Evolutionary conservation across 2,113 vertebrate genomes (phyloP).

Genomic region (Origma solitaria): DNA sequence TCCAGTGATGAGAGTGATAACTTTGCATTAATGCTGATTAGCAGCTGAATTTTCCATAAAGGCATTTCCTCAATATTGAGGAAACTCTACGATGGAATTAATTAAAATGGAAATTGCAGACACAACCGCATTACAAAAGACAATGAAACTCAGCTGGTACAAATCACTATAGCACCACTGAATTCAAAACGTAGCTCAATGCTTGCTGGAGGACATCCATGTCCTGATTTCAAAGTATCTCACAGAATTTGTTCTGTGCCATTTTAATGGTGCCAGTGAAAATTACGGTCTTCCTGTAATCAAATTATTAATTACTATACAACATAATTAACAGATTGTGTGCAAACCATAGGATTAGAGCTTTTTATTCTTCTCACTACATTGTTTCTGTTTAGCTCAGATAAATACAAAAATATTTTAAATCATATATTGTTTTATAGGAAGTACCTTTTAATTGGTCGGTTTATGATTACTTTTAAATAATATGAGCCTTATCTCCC

Average conservation of each 20-base stretch:
- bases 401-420: neutral
- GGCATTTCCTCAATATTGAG: fast-evolving
- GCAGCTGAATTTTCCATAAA: slow-evolving; percentile 10
- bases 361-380: neutral
- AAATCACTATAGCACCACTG: neutral
- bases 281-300: neutral
- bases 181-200: neutral
- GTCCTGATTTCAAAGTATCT: neutral
- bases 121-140: neutral
- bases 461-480: neutral
- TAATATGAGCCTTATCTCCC: neutral
- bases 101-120: slow-evolving; percentile 16
- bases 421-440: neutral
- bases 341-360: neutral
- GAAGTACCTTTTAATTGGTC: neutral
- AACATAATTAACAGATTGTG: neutral
- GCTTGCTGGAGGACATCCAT: neutral
- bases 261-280: neutral
- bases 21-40: neutral
- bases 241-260: neutral
- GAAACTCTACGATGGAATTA: neutral
- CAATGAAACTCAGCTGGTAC: slow-evolving; percentile 10
- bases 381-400: neutral
- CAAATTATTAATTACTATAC: neutral
- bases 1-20: neutral